Evolutionary conservation across 2,113 vertebrate species (phyloP), one percentile per base, ranked within the genome.

Genomic region (Psittacara wagleri): DNA sequence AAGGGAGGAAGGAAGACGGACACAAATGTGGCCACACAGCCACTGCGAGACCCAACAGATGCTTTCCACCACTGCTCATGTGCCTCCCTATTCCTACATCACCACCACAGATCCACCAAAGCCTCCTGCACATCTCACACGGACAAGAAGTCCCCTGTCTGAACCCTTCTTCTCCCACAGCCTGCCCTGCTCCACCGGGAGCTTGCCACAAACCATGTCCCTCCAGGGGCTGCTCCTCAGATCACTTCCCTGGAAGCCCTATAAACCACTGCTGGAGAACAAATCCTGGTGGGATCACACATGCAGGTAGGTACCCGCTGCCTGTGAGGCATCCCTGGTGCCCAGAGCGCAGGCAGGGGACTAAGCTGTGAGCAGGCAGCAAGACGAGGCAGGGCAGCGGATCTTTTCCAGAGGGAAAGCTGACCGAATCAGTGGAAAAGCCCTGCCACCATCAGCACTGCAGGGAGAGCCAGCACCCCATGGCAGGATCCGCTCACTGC

Each of bases 271-370:
- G 72, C 66, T 31, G 15, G 9, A 55, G 64, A 48, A 77, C 33
- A 72, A 39, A 51, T 12, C 52, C 70, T 10, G 18, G 13, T 2
- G 9, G 52, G 33, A 43, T 11, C 69, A 35, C 33, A 48, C 1
- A 0, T 11, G n/a, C 37, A 27, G 25, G 49, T 48, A 41, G 23
- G 29, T 59, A 59, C 57, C 57, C 6, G 2, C 39, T 10, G 22
- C 62, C 75, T 3, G 0, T 17, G 25, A n/a, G 1, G 0, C 7
- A 11, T n/a, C 10, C 41, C 77, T 10, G 0, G 48, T 10, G 41
- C 59, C 28, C 74, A 23, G 35, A 29, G 41, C 8, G 0, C 17
- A 33, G 55, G 31, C 31, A 63, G 41, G 39, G 14, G 59, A 24
- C 35, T 62, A 17, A 59, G 79, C 46, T 33, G 78, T 2, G 12